Evolutionary conservation across 2,113 vertebrate genomes (phyloP), one percentile per base, ranked within the genome.

Genomic region (Mormyrus iriodes): DNA sequence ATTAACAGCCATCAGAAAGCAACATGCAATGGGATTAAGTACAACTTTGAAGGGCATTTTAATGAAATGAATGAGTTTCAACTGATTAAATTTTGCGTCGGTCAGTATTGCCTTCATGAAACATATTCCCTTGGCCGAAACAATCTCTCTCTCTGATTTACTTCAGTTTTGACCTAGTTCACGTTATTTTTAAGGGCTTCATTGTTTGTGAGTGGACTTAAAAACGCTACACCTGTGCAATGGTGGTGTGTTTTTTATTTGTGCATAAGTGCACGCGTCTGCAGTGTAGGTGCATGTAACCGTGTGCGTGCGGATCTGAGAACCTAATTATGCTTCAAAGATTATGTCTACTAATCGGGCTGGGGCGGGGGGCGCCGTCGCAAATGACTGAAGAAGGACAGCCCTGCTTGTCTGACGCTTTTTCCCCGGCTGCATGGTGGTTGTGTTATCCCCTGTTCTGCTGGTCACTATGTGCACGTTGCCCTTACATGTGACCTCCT

Each of bases 401-500:
- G 27, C 61, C 4, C 13, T 76, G 13, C 69, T 24, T 12, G 27
- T n/a, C 31, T 39, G 35, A 6, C 5, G 35, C 73, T 39, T 79
- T 39, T 39, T 6, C 69, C 13, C 73, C 13, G 73, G 35, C 35
- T 79, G 6, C 35, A 79, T 42, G 15, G 31, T 79, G 15, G 73
- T 42, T 42, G 73, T 42, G 13, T 35, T 79, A 79, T 79, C 35
- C 73, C 35, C 13, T 42, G 35, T 79, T 42, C 73, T 17, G 73
- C 35, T 79, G 35, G 35, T 79, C 35, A 42, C 35, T 79, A 42
- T 79, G 31, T 79, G 73, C 73, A 35, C 35, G 73, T 79, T 79
- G 73, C 31, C 73, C 73, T 79, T 79, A 79, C 73, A 79, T 79
- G 31, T 79, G 73, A 79, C 73, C 73, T 79, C 73, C 73, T 79